Evolutionary conservation across 1,140 invertebrate genomes (phyloP), one percentile per base, ranked within the genome.

Genomic region (Drosophila melanogaster): DNA sequence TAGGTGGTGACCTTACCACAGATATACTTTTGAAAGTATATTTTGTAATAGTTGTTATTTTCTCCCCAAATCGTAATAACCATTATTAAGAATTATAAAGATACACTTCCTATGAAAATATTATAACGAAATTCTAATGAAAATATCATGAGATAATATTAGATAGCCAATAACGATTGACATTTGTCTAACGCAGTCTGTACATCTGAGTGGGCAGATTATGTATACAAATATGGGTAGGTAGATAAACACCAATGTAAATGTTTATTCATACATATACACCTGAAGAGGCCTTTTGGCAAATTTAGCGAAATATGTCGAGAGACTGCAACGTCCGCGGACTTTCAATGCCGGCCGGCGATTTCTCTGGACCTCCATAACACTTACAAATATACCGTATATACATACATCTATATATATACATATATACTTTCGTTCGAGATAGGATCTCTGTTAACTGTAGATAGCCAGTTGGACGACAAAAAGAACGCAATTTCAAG

Each of bases 301-400:
- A 37, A 50, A 59, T 44, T 43, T n/a, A 35, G 7, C 30, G 41
- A 58, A 64, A 17, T 59, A 26, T 64, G n/a, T 44, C 30, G 26
- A 56, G 26, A 26, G 19, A 12, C 24, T 33, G 6, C 14, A 33
- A 19, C 19, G 17, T 22, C 15, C 46, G 24, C 7, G 26, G 47
- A 35, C 26, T 33, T 61, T 64, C 11, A 64, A 58, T 44, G 64
- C 59, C 59, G 59, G 59, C 64, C 64, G 64, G 64, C 19, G 19
- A 41, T 41, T 64, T 64, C 64, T 30, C 19, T 41, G 1, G 14
- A 3, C 10, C 8, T 46, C 19, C 4, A 15, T 22, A 37, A 5
- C 37, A 33, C 47, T 24, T 30, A 30, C 26, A 30, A 8, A 30
- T 8, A 26, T 22, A 22, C 19, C 19, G 19, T 22, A 22, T n/a